Evolutionary conservation across 2,113 vertebrate genomes (phyloP), one percentile per base, ranked within the genome.

Genomic region (Campylomormyrus numenius): DNA sequence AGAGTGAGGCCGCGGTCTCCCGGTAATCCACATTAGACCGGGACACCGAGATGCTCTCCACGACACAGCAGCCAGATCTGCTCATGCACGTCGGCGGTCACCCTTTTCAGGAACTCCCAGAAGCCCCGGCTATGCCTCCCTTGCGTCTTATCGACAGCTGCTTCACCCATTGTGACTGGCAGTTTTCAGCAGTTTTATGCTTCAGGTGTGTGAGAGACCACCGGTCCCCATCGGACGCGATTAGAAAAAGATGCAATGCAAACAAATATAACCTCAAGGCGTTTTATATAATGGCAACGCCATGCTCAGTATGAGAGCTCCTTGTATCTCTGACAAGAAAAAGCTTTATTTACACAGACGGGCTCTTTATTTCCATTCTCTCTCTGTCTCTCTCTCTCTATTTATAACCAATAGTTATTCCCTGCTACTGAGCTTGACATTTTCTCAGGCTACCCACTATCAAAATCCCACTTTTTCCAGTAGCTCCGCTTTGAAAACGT

Each of bases 391-490:
- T 27, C 58, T 66, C 58, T 91, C n/a, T 70, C n/a, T 70, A 92
- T 94, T 94, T 94, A 91, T 92, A 92, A 90, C 85, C 93, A 93
- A 92, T 92, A 94, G 92, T 90, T 93, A 92, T 92, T 94, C 92
- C 90, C 92, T 90, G 66, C 70, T 48, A 89, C 77, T 15, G 42
- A 31, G 31, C n/a, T n/a, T 88, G 50, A 31, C 86, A 35, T 62
- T 35, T 52, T 58, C 58, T 74, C 31, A 31, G 8, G 19, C 45
- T 74, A 45, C 45, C 15, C 62, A 42, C 88, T 74, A 35, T 46
- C 39, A 74, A 83, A 70, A 4, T 10, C 53, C 46, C 31, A 6
- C 56, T 45, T 13, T 24, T 42, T 45, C 58, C 52, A 49, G 39
- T 58, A 70, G n/a, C 31, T 46, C 52, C 27, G 39, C 6, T 17